Conservation (phyloP, 2,797 vertebrate genomes). For the Amphiprion clarkii region DNA sequence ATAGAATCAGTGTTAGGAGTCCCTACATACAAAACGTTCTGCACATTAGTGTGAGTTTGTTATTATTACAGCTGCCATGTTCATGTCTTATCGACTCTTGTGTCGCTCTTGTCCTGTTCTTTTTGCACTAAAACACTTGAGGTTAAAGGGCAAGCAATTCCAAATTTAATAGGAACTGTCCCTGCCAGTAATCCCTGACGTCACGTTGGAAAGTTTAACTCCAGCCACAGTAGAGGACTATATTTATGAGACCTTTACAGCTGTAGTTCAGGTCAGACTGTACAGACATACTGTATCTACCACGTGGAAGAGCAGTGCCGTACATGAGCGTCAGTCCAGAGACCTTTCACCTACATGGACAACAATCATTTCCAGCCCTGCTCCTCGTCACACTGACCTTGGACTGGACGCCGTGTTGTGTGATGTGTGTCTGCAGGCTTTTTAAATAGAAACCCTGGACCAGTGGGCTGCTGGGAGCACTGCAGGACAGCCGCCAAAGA, state of each 20-base stretch:
- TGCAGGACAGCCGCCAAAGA: background rate
- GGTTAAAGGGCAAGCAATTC: background rate
- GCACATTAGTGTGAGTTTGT: background rate
- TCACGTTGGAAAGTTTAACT: background rate
- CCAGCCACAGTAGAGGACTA: background rate
- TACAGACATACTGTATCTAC: background rate
- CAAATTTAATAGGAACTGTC: background rate
- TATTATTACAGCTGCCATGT: background rate
- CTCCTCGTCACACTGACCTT: slow-evolving; percentile 58
- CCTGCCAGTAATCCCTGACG: background rate
- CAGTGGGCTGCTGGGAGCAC: background rate
- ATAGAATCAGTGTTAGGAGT: background rate
- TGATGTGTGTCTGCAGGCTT: background rate
- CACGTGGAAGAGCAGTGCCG: background rate
- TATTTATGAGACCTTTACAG: background rate
- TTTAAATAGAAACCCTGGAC: slow-evolving; percentile 18
- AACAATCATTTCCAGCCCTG: slow-evolving; percentile 20
- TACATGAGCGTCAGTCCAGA: slow-evolving; percentile 21
- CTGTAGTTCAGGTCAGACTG: background rate
- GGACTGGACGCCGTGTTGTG: slow-evolving; percentile 22
- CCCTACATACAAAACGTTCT: background rate
- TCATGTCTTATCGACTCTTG: background rate
- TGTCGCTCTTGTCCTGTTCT: background rate
- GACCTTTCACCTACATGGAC: slow-evolving; percentile 67
- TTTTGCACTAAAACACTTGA: background rate